Base-by-base conservation (phyloP, 2,797 vertebrate genomes). In the Champsocephalus esox region DNA sequence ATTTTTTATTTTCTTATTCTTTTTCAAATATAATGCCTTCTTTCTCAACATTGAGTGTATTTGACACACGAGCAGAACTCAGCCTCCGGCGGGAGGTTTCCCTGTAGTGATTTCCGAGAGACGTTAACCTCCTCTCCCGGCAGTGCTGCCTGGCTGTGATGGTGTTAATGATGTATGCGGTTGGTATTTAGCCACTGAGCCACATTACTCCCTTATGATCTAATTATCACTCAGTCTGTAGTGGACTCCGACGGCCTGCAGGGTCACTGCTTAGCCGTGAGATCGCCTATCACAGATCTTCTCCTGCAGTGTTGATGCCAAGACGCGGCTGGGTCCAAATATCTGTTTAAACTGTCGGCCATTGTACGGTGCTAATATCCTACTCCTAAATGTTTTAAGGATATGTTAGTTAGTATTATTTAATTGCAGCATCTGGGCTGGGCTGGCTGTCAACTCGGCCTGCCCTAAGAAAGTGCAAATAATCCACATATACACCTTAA, bases 181-280 rank as follows among this genome's bases (percentile, higher is more conserved):
- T 63, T 90, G 73, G 77, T 90, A 83, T 92, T 89, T 90, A 84
- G 78, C 67, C 73, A 83, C 80, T 88, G 83, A 91, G 84, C 86
- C 82, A 83, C 80, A 89, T 87, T 83, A 90, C 69, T 85, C 78
- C 62, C 80, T 83, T 88, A 87, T 92, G 88, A 90, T 92, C 86
- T 87, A 88, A 86, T 91, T 90, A 87, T 90, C 73, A 68, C 70
- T 79, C 73, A 7, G 82, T 71, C 75, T 81, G 79, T 70, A 69
- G 80, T 72, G 64, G 82, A 84, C 75, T 85, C 80, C 19, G 70
- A 87, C 76, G 76, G 66, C 66, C 75, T 79, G 83, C 58, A 75
- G 84, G 74, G 80, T 86, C 86, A 82, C 60, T 67, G 82, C 79
- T 79, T 82, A 63, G 70, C 82, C 41, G 50, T 28, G 48, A 84